Evolutionary conservation across 1,140 invertebrate species (phyloP), one percentile per base, ranked within the genome.

Genomic region (Centruroides vittatus): DNA sequence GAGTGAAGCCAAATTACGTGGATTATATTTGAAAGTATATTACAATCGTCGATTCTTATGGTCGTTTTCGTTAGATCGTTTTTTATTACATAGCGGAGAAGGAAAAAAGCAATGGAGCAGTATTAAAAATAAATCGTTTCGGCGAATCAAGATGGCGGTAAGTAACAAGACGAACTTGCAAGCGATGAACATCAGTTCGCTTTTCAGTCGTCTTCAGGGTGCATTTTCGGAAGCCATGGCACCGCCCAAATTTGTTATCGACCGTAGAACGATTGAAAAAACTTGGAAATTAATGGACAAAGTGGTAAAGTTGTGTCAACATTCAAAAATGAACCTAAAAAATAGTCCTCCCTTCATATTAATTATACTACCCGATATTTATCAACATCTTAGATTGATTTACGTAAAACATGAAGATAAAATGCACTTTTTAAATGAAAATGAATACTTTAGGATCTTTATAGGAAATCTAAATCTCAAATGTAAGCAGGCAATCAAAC

Each of bases 281-380:
- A 94, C 93, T 69, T 98, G 93, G 91, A 97, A 97, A 74, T 75
- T 97, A 57, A 98, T 98, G 94, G 93, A 98, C 79, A 98, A 97
- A 66, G 91, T 95, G 62, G 93, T 99, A 36, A 98, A 98, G 78
- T 77, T 95, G 66, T 99, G 95, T 79, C 95, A 98, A 77, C 93
- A 99, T 76, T 89, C 93, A 57, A 86, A 91, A 73, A 96, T 99
- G 92, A 99, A 98, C 77, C 78, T 99, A 65, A 98, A 99, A 78
- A 99, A 99, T 75, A 97, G 93, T 67, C 97, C 97, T 36, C 97
- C 97, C 41, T 99, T 98, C 77, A 98, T 99, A 72, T 77, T 99
- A 68, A 96, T 99, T 77, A 99, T 99, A 75, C 77, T 99, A 68
- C 96, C 96, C 53, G 96, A 99, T 76, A 99, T 95, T 64, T 99